Conservation (phyloP, 2,888 invertebrate species). For the Sisyra terminalis region DNA sequence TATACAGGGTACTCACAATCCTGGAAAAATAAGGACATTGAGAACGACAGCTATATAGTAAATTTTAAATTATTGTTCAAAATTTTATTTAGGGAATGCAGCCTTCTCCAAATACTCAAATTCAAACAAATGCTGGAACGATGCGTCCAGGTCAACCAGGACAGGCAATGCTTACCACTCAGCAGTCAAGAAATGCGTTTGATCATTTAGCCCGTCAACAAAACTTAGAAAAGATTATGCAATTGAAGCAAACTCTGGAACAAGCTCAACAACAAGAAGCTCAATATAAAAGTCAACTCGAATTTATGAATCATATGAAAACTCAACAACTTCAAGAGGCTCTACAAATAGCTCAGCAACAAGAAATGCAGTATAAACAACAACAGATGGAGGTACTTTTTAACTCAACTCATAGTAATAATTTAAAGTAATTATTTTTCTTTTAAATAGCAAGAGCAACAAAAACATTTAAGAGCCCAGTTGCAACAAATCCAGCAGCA, state of each 20-base stretch:
- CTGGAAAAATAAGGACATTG: too few species aligned
- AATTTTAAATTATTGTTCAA: conserved; percentile 6
- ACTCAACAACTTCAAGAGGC: conserved; percentile 41
- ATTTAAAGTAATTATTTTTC: conserved; percentile 18
- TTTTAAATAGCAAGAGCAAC: conserved; percentile 24
- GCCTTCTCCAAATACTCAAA: conserved; percentile 16
- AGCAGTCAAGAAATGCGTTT: conserved; percentile 26
- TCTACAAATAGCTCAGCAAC: conserved; percentile 59
- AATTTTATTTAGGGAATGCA: conserved; percentile 14
- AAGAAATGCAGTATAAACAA: conserved; percentile 62
- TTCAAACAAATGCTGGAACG: conserved; percentile 15
- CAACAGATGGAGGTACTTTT: conserved; percentile 46
- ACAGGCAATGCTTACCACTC: conserved; percentile 13
- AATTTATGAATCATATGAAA: conserved; percentile 47
- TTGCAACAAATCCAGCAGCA: conserved; percentile 28
- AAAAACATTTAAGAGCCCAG: conserved; percentile 27
- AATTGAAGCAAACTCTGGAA: conserved; percentile 60
- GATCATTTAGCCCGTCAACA: conserved; percentile 57
- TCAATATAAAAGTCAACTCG: conserved; percentile 62
- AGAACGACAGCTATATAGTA: too few species aligned
- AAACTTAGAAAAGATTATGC: conserved; percentile 60
- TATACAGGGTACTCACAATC: too few species aligned
- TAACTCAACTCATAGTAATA: conserved; percentile 43
- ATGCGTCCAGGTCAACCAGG: conserved; percentile 12
- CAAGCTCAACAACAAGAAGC: conserved; percentile 65